Evolutionary conservation across 92 coral and sea anemone species (phyloP).

Genomic region (Parazoanthus darwini): DNA sequence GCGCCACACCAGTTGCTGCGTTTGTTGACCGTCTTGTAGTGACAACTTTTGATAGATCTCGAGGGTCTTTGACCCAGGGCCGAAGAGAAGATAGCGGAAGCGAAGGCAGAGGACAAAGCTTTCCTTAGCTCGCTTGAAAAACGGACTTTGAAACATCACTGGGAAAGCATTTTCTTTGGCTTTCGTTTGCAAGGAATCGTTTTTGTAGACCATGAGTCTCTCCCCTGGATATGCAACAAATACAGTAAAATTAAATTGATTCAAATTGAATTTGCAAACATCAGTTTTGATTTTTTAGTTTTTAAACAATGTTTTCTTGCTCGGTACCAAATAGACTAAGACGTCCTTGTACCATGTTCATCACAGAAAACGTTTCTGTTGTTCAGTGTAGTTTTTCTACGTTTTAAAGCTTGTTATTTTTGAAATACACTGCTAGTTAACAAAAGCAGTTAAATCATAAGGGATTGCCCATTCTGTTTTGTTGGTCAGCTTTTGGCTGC

Average conservation of each 20-base stretch:
- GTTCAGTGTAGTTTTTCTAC: too few relatives aligned
- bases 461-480: too few relatives aligned
- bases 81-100: conserved; percentile 66
- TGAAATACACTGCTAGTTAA: too few relatives aligned
- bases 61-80: conserved; percentile 57
- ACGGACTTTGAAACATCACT: conserved; percentile 41
- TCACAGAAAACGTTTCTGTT: too few relatives aligned
- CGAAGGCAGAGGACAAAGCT: conserved; percentile 58
- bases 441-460: too few relatives aligned
- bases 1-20: conserved; percentile 56
- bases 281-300: too few relatives aligned
- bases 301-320: too few relatives aligned
- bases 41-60: conserved; percentile 64
- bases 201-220: background rate
- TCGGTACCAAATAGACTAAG: background rate
- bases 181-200: background rate
- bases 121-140: conserved; percentile 49
- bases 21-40: conserved; percentile 28
- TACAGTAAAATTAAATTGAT: too few relatives aligned
- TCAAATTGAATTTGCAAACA: background rate
- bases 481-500: too few relatives aligned
- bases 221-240: background rate
- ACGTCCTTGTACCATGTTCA: too few relatives aligned
- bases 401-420: too few relatives aligned
- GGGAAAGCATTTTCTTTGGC: background rate